Percentiles rank a stretch among this genome's conserved stretches.
Conservation (phyloP, 1,140 invertebrate genomes). For the Formica exsecta region DNA sequence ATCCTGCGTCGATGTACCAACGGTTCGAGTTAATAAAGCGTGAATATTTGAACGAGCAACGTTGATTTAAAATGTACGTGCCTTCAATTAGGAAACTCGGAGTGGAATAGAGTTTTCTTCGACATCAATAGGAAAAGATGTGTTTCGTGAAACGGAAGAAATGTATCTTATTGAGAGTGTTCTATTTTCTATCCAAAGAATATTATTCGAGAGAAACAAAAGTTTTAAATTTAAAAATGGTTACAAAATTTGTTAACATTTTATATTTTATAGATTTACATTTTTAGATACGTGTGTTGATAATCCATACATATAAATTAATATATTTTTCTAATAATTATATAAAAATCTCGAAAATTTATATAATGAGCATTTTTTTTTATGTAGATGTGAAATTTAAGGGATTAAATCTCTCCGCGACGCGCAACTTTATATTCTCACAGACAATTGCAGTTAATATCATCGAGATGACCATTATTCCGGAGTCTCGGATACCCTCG, state of each 20-base stretch:
- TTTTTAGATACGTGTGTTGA: too few relatives aligned
- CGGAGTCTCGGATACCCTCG: slow-evolving; percentile 38
- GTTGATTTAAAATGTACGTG: slow-evolving; percentile 36
- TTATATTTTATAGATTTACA: too few relatives aligned
- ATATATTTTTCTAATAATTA: too few relatives aligned
- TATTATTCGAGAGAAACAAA: too few relatives aligned
- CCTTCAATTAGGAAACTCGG: background rate
- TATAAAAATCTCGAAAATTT: too few relatives aligned
- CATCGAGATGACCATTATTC: slow-evolving; percentile 39
- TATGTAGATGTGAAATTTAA: background rate
- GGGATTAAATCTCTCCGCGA: background rate
- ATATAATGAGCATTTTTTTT: too few relatives aligned
- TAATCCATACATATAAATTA: too few relatives aligned
- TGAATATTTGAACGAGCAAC: slow-evolving; percentile 38
- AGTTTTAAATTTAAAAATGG: too few relatives aligned
- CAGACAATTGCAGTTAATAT: background rate
- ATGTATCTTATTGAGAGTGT: background rate
- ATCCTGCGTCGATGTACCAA: slow-evolving; percentile 27
- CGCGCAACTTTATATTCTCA: background rate
- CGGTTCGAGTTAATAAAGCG: slow-evolving; percentile 43
- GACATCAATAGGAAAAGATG: background rate
- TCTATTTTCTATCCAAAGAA: slow-evolving; percentile 1
- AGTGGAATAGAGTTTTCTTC: slow-evolving; percentile 14
- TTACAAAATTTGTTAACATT: too few relatives aligned
- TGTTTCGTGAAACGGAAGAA: slow-evolving; percentile 1